Percentiles rank a stretch among this genome's conserved stretches.
These are phyloP conservation scores for Drosophila bipectinata DNA, from an alignment of 1,140 invertebrate species.

Conservation along the genomic window DNA sequence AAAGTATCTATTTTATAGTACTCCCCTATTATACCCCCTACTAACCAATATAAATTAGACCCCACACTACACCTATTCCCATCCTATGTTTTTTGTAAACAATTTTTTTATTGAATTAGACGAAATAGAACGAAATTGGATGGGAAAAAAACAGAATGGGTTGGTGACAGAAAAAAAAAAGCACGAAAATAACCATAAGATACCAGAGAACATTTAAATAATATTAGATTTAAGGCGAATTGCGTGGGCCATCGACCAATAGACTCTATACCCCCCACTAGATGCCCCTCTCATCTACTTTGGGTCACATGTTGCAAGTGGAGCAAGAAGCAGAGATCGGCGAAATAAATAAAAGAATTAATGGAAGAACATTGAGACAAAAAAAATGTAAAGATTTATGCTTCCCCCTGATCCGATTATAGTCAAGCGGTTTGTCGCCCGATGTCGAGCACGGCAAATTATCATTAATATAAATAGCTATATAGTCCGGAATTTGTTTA, in stretches of 20 bases:
- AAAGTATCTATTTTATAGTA: too few relatives aligned
- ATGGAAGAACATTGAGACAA: conserved; percentile 7
- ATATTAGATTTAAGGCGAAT: conserved; percentile 54
- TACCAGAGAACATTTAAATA: conserved; percentile 55
- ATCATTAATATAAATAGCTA: conserved; percentile 80
- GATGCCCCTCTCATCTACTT: background rate
- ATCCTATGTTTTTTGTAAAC: conserved; percentile 53
- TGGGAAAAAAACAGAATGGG: conserved; percentile 15
- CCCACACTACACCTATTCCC: too few relatives aligned
- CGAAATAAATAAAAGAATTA: conserved; percentile 43
- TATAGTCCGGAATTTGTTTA: conserved; percentile 63
- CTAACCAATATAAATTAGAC: background rate
- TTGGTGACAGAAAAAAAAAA: conserved; percentile 37
- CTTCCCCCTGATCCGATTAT: conserved; percentile 54
- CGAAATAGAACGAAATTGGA: conserved; percentile 29
- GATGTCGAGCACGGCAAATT: conserved; percentile 74
- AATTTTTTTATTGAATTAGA: conserved; percentile 74
- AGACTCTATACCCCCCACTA: background rate
- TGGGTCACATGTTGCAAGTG: conserved; percentile 72
- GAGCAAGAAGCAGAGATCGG: conserved; percentile 15
- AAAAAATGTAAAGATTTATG: conserved; percentile 63
- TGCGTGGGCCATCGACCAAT: conserved; percentile 35
- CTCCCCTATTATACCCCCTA: conserved; percentile 12
- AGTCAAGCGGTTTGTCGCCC: conserved; percentile 64
- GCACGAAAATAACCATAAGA: conserved; percentile 7